phyloP scores from a whole-genome alignment of 2,113 vertebrate genomes.

The Fukomys damarensis region DNA sequence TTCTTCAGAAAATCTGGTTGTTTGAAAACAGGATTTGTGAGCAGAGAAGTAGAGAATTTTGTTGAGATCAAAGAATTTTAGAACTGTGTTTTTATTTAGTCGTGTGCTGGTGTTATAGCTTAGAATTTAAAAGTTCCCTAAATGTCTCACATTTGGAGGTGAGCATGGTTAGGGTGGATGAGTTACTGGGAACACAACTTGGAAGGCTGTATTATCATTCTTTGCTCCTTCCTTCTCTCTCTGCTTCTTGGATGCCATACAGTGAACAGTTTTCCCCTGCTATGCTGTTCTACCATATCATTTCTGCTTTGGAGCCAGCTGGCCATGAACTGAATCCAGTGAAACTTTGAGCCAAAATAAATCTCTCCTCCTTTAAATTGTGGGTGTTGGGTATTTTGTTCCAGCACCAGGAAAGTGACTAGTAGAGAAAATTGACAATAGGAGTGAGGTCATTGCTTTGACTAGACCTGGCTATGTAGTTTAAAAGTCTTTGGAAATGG shows the following conservation, averaged over 20 bases:
- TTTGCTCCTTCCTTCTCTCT: background rate
- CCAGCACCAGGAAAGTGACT: background rate
- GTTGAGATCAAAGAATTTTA: background rate
- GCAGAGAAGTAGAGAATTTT: conserved; percentile 28
- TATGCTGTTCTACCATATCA: background rate
- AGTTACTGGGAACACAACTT: background rate
- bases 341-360: background rate
- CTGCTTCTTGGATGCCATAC: background rate
- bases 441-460: background rate
- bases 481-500: background rate
- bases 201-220: background rate
- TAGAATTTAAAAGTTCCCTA: background rate
- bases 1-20: conserved; percentile 7
- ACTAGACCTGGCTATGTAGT: background rate
- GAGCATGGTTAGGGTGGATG: background rate
- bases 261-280: background rate
- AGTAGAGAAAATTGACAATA: background rate
- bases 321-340: background rate
- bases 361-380: background rate
- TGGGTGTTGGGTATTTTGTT: background rate
- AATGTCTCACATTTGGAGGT: background rate
- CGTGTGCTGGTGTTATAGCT: background rate
- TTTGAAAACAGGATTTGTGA: conserved; percentile 24
- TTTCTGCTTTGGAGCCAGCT: background rate
- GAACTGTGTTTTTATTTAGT: background rate